Conservation (phyloP, 2,888 invertebrate genomes). For the Deroplatys truncata region DNA sequence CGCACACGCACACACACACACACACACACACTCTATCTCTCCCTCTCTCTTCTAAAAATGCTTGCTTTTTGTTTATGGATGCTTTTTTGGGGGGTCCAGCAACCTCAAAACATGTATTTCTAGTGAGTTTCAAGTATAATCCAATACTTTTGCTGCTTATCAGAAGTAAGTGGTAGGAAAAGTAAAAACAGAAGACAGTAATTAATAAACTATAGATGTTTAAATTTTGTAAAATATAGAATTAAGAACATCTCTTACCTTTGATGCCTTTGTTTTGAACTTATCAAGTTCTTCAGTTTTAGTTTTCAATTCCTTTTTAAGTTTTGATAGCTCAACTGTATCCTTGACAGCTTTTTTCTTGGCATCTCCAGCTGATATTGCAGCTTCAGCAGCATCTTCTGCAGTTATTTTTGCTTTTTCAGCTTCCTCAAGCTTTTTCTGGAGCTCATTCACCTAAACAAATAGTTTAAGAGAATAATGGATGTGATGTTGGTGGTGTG, state of each 20-base stretch:
- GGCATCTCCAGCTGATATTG: not conserved
- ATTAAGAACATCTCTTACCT: constrained; percentile 39
- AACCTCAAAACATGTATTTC: too few species aligned
- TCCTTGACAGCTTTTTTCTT: constrained; percentile 29
- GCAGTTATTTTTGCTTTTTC: constrained; percentile 25
- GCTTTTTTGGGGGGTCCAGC: too few species aligned
- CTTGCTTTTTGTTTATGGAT: too few species aligned
- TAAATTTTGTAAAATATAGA: too few species aligned
- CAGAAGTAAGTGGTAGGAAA: too few species aligned
- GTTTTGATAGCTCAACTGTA: constrained; percentile 46
- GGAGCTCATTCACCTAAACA: constrained; percentile 50
- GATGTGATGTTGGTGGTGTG: not conserved
- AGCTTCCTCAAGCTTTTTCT: constrained; percentile 39
- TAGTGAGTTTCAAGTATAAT: too few species aligned
- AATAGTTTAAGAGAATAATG: not conserved
- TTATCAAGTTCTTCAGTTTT: constrained; percentile 50
- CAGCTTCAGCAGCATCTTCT: constrained; percentile 2
- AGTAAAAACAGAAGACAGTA: too few species aligned
- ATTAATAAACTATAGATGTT: too few species aligned
- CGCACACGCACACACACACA: too few species aligned
- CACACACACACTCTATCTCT: too few species aligned
- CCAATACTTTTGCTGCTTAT: too few species aligned
- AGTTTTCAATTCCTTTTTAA: constrained; percentile 49
- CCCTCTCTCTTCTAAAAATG: too few species aligned
- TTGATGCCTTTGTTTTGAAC: constrained; percentile 51